Evolutionary conservation across 2,113 vertebrate genomes (phyloP).

Genomic region (Pterocles gutturalis): DNA sequence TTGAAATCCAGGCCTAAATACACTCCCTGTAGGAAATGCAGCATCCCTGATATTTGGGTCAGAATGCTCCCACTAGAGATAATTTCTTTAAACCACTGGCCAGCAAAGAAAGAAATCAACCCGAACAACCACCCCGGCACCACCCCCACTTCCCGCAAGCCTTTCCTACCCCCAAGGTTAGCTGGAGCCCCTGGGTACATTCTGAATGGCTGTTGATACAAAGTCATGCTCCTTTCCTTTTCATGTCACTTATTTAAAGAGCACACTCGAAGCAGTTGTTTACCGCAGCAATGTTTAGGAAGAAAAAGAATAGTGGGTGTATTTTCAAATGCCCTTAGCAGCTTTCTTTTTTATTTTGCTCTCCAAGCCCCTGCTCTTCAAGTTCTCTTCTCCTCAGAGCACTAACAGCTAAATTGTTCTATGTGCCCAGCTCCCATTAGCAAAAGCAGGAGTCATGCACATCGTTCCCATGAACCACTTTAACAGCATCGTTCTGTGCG

Average conservation of each 20-base stretch:
- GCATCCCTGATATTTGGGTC: not conserved
- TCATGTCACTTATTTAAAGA: constrained; percentile 60
- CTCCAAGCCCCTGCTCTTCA: constrained; percentile 64
- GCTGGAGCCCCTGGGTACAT: not conserved
- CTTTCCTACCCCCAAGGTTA: constrained; percentile 42
- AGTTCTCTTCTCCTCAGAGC: constrained; percentile 54
- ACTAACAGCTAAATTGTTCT: constrained; percentile 69
- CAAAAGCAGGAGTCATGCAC: constrained; percentile 48
- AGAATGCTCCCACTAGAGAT: not conserved
- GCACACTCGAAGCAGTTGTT: constrained; percentile 61
- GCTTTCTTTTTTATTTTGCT: constrained; percentile 66
- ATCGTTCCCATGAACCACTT: constrained; percentile 39
- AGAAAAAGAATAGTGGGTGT: constrained; percentile 43
- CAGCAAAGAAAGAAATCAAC: not conserved
- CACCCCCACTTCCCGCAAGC: not conserved
- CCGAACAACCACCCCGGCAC: not conserved
- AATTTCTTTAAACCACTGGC: not conserved
- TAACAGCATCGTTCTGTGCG: not conserved
- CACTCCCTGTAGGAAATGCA: not conserved
- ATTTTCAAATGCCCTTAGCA: constrained; percentile 69
- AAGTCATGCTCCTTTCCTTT: constrained; percentile 63
- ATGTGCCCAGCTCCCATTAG: constrained; percentile 61
- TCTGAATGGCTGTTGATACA: constrained; percentile 55
- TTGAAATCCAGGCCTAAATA: not conserved
- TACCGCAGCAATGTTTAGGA: constrained; percentile 51